Percentiles rank a stretch among this genome's conserved stretches.
Conservation (phyloP, 2,113 vertebrate species). For the Parotia lawesii region DNA sequence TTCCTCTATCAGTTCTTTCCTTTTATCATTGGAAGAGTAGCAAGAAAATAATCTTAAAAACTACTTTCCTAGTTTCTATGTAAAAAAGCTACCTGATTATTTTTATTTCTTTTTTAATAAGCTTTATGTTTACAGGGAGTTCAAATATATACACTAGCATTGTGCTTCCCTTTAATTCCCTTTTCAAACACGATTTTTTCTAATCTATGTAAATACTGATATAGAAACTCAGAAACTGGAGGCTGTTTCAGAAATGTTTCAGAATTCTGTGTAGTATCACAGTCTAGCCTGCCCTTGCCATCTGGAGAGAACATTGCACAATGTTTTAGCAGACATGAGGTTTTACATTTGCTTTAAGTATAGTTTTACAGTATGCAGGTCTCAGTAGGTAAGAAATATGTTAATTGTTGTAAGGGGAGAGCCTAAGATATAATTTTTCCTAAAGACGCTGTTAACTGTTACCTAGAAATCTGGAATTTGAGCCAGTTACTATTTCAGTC, state of each 20-base stretch:
- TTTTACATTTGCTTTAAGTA: not conserved
- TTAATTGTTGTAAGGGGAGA: not conserved
- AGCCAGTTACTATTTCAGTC: not conserved
- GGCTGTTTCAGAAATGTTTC: not conserved
- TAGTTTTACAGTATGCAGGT: not conserved
- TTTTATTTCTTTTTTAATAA: not conserved
- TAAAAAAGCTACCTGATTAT: not conserved
- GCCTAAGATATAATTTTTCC: not conserved
- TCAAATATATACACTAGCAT: not conserved
- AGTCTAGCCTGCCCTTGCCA: not conserved
- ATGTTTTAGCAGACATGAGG: not conserved
- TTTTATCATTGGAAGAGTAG: not conserved
- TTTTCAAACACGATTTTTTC: not conserved
- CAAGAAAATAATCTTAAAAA: not conserved
- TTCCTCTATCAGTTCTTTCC: not conserved
- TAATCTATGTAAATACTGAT: not conserved
- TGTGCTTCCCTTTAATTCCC: not conserved
- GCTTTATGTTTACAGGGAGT: not conserved
- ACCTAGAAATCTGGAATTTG: not conserved
- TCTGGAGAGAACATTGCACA: conserved; percentile 49
- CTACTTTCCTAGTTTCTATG: not conserved
- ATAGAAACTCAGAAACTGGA: not conserved
- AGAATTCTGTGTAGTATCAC: not conserved
- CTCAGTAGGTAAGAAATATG: not conserved
- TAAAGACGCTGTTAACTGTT: not conserved